These are phyloP conservation scores for Malurus alboscapulatus DNA, from an alignment of 2,113 vertebrate genomes.

Conservation along the genomic window DNA sequence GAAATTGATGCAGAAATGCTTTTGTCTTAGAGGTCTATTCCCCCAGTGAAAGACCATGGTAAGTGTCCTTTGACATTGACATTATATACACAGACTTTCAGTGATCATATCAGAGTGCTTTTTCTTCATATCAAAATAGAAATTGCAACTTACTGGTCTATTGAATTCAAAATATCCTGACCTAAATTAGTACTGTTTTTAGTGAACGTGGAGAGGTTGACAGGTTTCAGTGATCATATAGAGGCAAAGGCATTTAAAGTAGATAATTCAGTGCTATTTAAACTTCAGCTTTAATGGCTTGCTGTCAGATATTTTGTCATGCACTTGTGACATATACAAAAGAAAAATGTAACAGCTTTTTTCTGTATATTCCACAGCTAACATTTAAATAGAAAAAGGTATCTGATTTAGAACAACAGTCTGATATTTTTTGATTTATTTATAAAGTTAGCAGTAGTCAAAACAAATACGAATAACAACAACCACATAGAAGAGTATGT, in stretches of 20 bases:
- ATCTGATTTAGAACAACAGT: background rate
- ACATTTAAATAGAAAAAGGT: background rate
- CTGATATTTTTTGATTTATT: background rate
- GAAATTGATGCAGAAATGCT: background rate
- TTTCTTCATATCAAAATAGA: constrained; percentile 17
- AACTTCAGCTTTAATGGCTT: background rate
- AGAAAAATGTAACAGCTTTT: background rate
- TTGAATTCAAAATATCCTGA: constrained; percentile 21
- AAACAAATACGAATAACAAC: background rate
- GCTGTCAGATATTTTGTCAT: constrained; percentile 30
- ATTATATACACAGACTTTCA: background rate
- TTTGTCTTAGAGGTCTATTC: background rate
- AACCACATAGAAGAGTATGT: background rate
- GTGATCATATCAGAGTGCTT: background rate
- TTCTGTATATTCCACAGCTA: background rate
- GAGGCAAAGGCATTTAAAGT: constrained; percentile 37
- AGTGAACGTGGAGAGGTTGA: constrained; percentile 1
- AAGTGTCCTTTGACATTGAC: background rate
- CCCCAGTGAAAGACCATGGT: background rate
- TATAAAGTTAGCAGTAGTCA: background rate
- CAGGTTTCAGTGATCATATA: constrained; percentile 25
- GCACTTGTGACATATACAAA: background rate
- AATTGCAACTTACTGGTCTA: background rate
- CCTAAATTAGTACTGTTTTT: constrained; percentile 50
- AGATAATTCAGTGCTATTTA: constrained; percentile 48